Conservation (phyloP, 2,888 invertebrate genomes). For the Polyploca ridens region DNA sequence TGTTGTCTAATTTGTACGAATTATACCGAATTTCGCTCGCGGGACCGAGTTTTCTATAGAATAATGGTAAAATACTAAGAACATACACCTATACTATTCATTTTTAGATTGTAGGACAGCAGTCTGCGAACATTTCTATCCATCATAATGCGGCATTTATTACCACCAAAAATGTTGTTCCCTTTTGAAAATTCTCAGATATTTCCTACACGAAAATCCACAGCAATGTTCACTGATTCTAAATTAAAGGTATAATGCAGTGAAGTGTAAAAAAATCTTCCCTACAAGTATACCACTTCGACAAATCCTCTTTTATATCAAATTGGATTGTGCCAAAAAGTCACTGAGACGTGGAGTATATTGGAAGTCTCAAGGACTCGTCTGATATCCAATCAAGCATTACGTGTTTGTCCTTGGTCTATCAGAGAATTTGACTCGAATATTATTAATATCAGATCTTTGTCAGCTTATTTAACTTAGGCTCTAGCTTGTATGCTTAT, state of each 20-base stretch:
- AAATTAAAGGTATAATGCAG: neutral
- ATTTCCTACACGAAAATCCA: too few species aligned
- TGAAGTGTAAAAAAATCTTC: neutral
- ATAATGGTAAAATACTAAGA: too few species aligned
- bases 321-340: constrained; percentile 34
- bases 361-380: constrained; percentile 36
- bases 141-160: too few species aligned
- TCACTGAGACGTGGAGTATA: constrained; percentile 33
- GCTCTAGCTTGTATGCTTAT: too few species aligned
- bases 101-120: too few species aligned
- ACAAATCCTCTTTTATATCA: neutral
- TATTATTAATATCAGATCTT: neutral
- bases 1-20: constrained; percentile 80
- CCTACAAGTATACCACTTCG: neutral
- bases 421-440: constrained; percentile 23
- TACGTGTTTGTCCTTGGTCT: constrained; percentile 21
- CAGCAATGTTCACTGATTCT: neutral
- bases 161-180: too few species aligned
- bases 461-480: too few species aligned
- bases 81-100: too few species aligned
- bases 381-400: constrained; percentile 35
- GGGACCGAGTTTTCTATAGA: constrained; percentile 40
- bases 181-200: too few species aligned
- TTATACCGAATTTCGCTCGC: constrained; percentile 65
- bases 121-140: too few species aligned